Base-by-base conservation (phyloP, 2,797 vertebrate species). In the Jordanella pulchra region DNA sequence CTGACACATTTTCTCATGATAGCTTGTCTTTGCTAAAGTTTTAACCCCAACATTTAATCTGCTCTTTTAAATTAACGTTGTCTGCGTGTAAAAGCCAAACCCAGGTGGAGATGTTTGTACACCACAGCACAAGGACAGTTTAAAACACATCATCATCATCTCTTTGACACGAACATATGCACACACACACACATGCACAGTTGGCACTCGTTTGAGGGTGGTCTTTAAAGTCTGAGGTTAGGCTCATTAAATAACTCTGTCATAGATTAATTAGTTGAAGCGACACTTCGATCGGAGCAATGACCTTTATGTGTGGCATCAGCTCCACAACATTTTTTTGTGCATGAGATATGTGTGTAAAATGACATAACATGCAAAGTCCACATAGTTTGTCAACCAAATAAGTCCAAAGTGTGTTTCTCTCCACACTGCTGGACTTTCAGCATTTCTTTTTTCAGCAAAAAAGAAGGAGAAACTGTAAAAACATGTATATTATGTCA, bases 211-310 rank as follows among this genome's bases (percentile, higher is more conserved):
- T 88, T 85, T 86, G 76, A 84, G 86, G 84, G 82, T 89, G 86
- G 88, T 86, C 86, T 79, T 75, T 83, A 83, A 85, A 89, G 83
- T 90, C 89, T 80, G 78, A 77, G 92, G 90, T 93, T 91, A 89
- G 89, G 86, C 83, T 89, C 90, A 93, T 91, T 90, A 91, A 93
- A 92, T 93, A 92, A 90, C 78, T 82, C 64, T 89, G 89, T 91
- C 93, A 86, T 74, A 87, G 89, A 92, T 93, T 91, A 93, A 93
- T 94, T 92, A 91, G 89, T 87, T 84, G 84, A 85, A 77, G 83
- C 77, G 65, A 83, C 87, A 90, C 87, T 90, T 88, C 89, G 89
- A 89, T 93, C 87, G 85, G 77, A 86, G 75, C 88, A 92, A 91
- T 91, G 84, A 86, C 84, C 84, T 89, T 88, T 87, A 90, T 82